Percentiles rank a stretch among this genome's conserved stretches.
phyloP scores from a whole-genome alignment of 2,113 vertebrate genomes.

The Paradoxurus hermaphroditus region DNA sequence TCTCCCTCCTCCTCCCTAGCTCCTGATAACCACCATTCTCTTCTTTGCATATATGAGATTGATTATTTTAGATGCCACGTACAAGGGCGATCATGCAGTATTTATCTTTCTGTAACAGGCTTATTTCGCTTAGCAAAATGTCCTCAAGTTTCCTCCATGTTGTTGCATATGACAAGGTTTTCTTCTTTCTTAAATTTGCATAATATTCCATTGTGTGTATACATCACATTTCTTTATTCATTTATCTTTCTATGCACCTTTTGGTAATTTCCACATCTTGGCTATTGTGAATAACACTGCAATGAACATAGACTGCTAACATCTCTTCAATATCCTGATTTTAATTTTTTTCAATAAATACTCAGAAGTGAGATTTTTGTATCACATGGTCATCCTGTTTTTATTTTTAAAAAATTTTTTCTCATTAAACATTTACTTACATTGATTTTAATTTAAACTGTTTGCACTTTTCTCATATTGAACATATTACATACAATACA shows the following conservation, averaged over 20 bases:
- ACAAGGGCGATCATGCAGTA: not conserved
- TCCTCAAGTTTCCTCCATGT: not conserved
- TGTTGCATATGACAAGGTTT: not conserved
- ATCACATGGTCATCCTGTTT: not conserved
- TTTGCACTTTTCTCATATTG: too few relatives aligned
- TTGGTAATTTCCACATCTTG: not conserved
- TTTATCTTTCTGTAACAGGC: not conserved
- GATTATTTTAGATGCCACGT: not conserved
- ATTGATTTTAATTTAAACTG: too few relatives aligned
- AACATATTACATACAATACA: too few relatives aligned
- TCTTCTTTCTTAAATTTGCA: not conserved
- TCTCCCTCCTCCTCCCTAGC: not conserved
- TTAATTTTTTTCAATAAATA: not conserved
- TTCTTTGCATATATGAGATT: not conserved
- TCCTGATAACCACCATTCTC: not conserved
- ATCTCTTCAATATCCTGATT: not conserved
- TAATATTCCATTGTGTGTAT: not conserved
- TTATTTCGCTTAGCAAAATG: not conserved
- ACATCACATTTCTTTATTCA: not conserved
- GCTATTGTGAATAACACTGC: not conserved
- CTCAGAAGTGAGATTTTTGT: not conserved
- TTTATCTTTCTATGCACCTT: not conserved
- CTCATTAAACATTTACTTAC: too few relatives aligned
- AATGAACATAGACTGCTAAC: not conserved
- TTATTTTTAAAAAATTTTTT: not conserved